phyloP scores from a whole-genome alignment of 2,888 invertebrate species.

The Dilophus febrilis region DNA sequence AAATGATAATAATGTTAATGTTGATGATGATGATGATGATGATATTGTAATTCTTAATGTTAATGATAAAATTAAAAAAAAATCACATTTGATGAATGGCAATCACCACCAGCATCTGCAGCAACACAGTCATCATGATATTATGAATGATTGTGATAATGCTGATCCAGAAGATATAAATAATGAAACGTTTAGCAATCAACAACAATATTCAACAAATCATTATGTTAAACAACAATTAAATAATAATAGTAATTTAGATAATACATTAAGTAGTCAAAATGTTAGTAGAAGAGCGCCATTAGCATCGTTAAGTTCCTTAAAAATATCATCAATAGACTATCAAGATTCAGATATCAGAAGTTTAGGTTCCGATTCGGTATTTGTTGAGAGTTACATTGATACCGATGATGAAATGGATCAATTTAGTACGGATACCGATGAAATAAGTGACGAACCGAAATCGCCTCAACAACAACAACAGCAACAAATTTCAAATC shows the following conservation, averaged over 20 bases:
- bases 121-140: no score
- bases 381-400: slow-evolving; percentile 51
- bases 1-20: slow-evolving; percentile 1
- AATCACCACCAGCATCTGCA: no score
- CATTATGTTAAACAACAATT: slow-evolving; percentile 16
- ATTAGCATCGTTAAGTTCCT: slow-evolving; percentile 64
- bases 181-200: neutral
- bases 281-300: slow-evolving; percentile 43
- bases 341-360: slow-evolving; percentile 52
- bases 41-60: no score
- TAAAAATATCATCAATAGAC: slow-evolving; percentile 48
- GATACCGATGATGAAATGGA: slow-evolving; percentile 76
- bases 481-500: neutral
- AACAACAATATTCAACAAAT: slow-evolving; percentile 16
- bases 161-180: neutral
- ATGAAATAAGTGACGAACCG: slow-evolving; percentile 31
- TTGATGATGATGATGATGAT: slow-evolving; percentile 3
- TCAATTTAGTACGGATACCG: slow-evolving; percentile 70
- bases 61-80: no score
- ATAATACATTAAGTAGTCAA: neutral
- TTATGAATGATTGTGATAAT: slow-evolving; percentile 3
- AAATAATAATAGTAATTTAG: slow-evolving; percentile 4
- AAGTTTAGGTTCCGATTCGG: slow-evolving; percentile 61
- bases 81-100: no score
- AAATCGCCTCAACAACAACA: no score